phyloP scores from a whole-genome alignment of 2,888 invertebrate genomes.

The Bembecia ichneumoniformis region DNA sequence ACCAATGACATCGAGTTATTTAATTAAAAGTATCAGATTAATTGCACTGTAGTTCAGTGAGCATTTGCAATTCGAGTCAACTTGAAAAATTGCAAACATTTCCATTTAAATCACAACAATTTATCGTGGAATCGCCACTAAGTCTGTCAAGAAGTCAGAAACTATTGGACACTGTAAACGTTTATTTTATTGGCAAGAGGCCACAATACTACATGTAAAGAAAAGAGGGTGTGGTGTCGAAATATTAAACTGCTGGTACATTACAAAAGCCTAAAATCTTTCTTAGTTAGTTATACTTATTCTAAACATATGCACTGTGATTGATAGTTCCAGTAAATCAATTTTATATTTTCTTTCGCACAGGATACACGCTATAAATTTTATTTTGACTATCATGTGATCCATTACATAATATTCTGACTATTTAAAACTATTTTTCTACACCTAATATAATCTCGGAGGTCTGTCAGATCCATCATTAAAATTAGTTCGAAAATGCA shows the following conservation, averaged over 20 bases:
- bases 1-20: too few species aligned
- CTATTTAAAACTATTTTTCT: too few species aligned
- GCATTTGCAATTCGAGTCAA: too few species aligned
- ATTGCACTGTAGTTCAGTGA: too few species aligned
- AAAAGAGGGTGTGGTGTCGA: constrained; percentile 10
- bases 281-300: constrained; percentile 12
- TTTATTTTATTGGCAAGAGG: constrained; percentile 20
- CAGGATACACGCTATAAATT: constrained; percentile 14
- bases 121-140: constrained; percentile 27
- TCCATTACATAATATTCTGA: too few species aligned
- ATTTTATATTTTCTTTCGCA: constrained; percentile 8
- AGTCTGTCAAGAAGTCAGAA: constrained; percentile 44
- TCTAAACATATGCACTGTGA: constrained; percentile 13
- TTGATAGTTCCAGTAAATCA: constrained; percentile 16
- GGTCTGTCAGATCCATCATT: too few species aligned
- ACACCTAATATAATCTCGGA: too few species aligned
- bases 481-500: too few species aligned
- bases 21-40: too few species aligned
- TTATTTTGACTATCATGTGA: too few species aligned
- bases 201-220: constrained; percentile 17
- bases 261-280: constrained; percentile 14
- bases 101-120: constrained; percentile 6
- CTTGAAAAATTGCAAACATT: too few species aligned
- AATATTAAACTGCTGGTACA: constrained; percentile 13
- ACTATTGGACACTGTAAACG: constrained; percentile 35